Evolutionary conservation across 2,888 invertebrate species (phyloP).

Genomic region (Molorchus minor): DNA sequence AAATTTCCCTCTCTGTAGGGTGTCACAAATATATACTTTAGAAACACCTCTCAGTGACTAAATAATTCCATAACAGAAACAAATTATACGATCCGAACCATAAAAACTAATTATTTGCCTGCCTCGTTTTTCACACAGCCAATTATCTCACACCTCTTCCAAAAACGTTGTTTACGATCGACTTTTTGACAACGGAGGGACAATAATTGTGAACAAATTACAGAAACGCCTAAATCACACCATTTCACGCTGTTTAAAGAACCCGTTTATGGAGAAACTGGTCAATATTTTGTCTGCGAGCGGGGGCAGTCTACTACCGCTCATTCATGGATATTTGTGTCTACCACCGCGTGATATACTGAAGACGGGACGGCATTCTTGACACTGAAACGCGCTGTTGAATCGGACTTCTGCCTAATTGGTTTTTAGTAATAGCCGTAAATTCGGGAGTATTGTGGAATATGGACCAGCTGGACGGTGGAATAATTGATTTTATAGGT

Average conservation of each 20-base stretch:
- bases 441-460: conserved; percentile 39
- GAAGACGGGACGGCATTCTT: conserved; percentile 48
- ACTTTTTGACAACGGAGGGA: conserved; percentile 31
- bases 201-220: conserved; percentile 55
- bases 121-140: background rate
- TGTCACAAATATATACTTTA: no score
- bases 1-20: no score
- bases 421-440: conserved; percentile 46
- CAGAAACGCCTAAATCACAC: conserved; percentile 52
- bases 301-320: conserved; percentile 55
- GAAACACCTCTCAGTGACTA: no score
- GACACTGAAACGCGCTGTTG: conserved; percentile 41
- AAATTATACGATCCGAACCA: background rate
- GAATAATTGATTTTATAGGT: conserved; percentile 6
- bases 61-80: background rate
- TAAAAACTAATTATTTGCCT: background rate
- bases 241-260: conserved; percentile 56
- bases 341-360: conserved; percentile 29
- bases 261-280: conserved; percentile 56
- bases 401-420: conserved; percentile 50
- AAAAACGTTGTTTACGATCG: background rate
- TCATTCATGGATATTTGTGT: conserved; percentile 42
- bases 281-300: conserved; percentile 55
- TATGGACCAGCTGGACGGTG: conserved; percentile 30
- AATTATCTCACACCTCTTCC: background rate